Conservation (phyloP, 2,888 invertebrate genomes). For the Diadegma fenestrale region DNA sequence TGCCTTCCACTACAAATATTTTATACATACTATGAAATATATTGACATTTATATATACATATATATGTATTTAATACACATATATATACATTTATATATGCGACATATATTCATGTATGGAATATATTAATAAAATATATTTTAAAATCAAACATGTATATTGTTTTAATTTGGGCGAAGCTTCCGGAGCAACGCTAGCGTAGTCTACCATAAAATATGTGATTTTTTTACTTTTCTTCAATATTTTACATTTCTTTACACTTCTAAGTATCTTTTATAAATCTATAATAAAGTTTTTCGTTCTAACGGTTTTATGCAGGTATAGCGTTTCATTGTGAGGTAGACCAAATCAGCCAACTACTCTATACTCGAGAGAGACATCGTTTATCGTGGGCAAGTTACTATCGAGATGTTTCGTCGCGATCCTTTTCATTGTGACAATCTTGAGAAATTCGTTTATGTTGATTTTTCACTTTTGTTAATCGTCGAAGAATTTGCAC, state of each 20-base stretch:
- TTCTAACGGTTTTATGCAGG: slow-evolving; percentile 76
- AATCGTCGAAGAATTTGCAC: too few relatives aligned
- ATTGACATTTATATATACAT: slow-evolving; percentile 43
- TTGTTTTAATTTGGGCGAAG: slow-evolving; percentile 63
- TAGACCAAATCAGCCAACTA: slow-evolving; percentile 80
- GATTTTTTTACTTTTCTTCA: slow-evolving; percentile 63
- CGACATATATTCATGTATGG: slow-evolving; percentile 58
- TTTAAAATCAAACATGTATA: slow-evolving; percentile 73
- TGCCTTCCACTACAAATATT: slow-evolving; percentile 51
- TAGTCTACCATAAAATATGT: slow-evolving; percentile 71
- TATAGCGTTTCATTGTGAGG: slow-evolving; percentile 82
- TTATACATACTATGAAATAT: slow-evolving; percentile 51
- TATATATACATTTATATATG: slow-evolving; percentile 45
- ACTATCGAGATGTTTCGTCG: background rate
- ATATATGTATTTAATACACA: slow-evolving; percentile 49
- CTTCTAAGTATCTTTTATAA: slow-evolving; percentile 63
- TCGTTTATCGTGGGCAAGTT: slow-evolving; percentile 14
- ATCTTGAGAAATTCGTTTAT: too few relatives aligned
- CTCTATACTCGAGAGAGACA: slow-evolving; percentile 66
- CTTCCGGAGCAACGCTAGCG: slow-evolving; percentile 73
- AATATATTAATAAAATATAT: slow-evolving; percentile 78
- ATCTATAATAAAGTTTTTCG: slow-evolving; percentile 74
- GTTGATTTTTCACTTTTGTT: too few relatives aligned
- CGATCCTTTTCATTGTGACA: background rate
- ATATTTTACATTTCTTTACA: slow-evolving; percentile 65